Conservation (phyloP, 2,113 vertebrate species). For the Sylvia atricapilla region DNA sequence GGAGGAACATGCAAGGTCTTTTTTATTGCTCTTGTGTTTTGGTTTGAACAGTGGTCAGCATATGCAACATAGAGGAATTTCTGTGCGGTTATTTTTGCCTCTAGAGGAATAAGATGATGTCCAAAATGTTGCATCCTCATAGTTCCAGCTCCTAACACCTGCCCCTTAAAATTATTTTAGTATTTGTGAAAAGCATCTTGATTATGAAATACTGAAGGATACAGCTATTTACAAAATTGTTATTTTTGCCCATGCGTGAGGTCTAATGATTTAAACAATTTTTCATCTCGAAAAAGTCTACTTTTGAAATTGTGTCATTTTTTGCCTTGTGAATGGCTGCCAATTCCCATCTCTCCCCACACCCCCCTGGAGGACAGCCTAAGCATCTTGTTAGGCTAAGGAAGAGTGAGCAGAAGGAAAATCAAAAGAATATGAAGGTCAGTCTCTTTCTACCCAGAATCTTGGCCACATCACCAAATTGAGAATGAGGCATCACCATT, state of each 20-base stretch:
- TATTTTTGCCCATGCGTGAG: background rate
- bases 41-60: background rate
- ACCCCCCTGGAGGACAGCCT: background rate
- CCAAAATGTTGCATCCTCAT: background rate
- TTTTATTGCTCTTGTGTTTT: background rate
- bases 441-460: background rate
- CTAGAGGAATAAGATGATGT: background rate
- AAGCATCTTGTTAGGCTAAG: background rate
- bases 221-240: background rate
- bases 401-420: background rate
- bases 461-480: background rate
- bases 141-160: background rate
- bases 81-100: background rate
- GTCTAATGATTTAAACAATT: background rate
- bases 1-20: background rate
- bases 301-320: background rate
- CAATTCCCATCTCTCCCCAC: background rate
- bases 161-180: background rate
- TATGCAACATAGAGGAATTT: background rate
- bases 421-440: background rate
- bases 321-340: background rate
- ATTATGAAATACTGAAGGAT: background rate
- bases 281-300: background rate
- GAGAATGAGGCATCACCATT: background rate
- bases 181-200: background rate